Evolutionary conservation across 2,888 invertebrate species (phyloP).

Genomic region (Tiphia femorata): DNA sequence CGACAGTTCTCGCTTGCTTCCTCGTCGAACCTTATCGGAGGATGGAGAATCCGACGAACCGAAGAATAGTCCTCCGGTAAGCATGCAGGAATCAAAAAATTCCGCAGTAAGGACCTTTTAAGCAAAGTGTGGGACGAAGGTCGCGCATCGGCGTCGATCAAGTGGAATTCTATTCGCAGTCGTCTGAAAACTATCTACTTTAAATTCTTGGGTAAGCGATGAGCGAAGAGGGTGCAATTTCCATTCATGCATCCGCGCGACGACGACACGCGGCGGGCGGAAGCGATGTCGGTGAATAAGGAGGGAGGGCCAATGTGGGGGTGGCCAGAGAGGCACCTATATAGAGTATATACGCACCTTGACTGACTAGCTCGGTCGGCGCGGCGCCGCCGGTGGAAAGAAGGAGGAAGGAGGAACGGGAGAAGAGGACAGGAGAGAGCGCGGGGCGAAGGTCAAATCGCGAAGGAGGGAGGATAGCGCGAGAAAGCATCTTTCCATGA

Average conservation of each 20-base stretch:
- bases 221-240: constrained; percentile 39
- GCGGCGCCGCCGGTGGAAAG: constrained; percentile 14
- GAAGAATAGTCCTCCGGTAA: too few relatives aligned
- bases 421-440: constrained; percentile 29
- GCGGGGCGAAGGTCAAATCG: constrained; percentile 14
- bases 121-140: too few relatives aligned
- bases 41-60: too few relatives aligned
- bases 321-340: constrained; percentile 1
- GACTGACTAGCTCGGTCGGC: constrained; percentile 39
- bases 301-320: constrained; percentile 4
- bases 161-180: too few relatives aligned
- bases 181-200: too few relatives aligned
- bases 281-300: constrained; percentile 17
- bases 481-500: constrained; percentile 49
- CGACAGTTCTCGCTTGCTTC: too few relatives aligned
- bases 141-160: too few relatives aligned
- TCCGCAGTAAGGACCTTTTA: too few relatives aligned
- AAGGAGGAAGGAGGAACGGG: constrained; percentile 7
- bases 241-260: constrained; percentile 46
- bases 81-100: too few relatives aligned
- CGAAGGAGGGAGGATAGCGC: constrained; percentile 26
- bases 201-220: constrained; percentile 12
- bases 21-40: too few relatives aligned
- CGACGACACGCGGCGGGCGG: constrained; percentile 17
- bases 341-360: too few relatives aligned